A percentile compares a stretch with the other conserved stretches of the same genome.
Conservation (phyloP, 2,113 vertebrate genomes). For the Chrysemys picta region DNA sequence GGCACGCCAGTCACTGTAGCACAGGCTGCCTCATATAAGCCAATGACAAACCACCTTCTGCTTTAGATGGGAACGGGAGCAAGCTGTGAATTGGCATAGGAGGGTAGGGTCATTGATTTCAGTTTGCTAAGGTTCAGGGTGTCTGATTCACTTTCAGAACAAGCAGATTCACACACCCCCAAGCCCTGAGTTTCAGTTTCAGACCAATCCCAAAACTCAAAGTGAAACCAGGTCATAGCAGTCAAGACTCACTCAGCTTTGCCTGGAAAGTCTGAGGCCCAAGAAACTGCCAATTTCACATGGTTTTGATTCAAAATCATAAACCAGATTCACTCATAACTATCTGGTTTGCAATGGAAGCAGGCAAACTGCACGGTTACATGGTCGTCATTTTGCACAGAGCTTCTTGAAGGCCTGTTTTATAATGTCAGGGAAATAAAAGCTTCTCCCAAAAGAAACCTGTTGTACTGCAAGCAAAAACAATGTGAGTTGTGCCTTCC, state of each 20-base stretch:
- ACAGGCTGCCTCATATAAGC: background rate
- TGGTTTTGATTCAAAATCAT: background rate
- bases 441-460: background rate
- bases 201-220: background rate
- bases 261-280: background rate
- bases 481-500: background rate
- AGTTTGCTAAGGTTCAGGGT: background rate
- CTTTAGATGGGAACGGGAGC: background rate
- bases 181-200: background rate
- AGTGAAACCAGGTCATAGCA: background rate
- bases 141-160: background rate
- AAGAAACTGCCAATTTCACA: background rate
- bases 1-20: background rate
- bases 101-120: background rate
- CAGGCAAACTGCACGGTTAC: accelerated
- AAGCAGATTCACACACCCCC: background rate
- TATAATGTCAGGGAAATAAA: background rate
- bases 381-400: background rate
- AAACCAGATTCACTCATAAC: background rate
- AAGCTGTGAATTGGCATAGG: background rate
- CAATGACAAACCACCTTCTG: background rate
- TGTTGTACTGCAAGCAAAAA: background rate
- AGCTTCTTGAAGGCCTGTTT: background rate
- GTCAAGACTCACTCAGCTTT: accelerated
- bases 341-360: background rate